Percentiles rank a stretch among this genome's conserved stretches.
Conservation (phyloP, 2,797 vertebrate species). For the Fundulus diaphanus region DNA sequence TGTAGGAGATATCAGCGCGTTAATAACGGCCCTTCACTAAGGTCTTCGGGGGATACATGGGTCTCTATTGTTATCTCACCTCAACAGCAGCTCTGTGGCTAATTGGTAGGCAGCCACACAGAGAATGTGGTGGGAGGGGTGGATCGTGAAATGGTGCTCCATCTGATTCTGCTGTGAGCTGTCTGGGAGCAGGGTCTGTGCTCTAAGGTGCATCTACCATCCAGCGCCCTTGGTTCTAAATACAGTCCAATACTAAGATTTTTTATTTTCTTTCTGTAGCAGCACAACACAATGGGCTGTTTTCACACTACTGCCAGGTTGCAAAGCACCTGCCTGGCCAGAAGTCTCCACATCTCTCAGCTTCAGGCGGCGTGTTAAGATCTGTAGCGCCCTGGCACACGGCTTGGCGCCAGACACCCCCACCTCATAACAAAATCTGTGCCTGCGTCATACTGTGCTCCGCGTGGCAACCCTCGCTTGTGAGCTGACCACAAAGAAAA, state of each 20-base stretch:
- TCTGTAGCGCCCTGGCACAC: conserved; percentile 39
- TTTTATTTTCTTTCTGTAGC: conserved; percentile 20
- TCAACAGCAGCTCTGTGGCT: conserved; percentile 58
- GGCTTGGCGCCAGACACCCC: conserved; percentile 49
- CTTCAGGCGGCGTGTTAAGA: conserved; percentile 38
- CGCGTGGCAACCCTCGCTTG: conserved; percentile 50
- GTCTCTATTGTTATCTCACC: conserved; percentile 72
- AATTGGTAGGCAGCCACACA: conserved; percentile 62
- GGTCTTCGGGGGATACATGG: conserved; percentile 72
- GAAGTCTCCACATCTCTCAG: conserved; percentile 63
- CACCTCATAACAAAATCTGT: conserved; percentile 72
- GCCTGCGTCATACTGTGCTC: conserved; percentile 56
- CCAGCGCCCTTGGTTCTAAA: conserved; percentile 52
- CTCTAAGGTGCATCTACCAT: conserved; percentile 37
- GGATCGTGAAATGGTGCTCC: conserved; percentile 31
- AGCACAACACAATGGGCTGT: conserved; percentile 49
- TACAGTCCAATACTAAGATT: conserved; percentile 51
- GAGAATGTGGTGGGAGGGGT: conserved; percentile 26
- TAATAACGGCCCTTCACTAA: conserved; percentile 71
- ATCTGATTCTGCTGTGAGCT: conserved; percentile 41
- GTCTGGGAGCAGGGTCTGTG: conserved; percentile 26
- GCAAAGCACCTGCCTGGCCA: conserved; percentile 54
- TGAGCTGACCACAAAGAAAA: conserved; percentile 56
- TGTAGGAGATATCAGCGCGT: conserved; percentile 64
- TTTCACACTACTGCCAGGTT: conserved; percentile 58